phyloP scores from a whole-genome alignment of 2,797 vertebrate species.

The Petrocephalus schoutedeni region DNA sequence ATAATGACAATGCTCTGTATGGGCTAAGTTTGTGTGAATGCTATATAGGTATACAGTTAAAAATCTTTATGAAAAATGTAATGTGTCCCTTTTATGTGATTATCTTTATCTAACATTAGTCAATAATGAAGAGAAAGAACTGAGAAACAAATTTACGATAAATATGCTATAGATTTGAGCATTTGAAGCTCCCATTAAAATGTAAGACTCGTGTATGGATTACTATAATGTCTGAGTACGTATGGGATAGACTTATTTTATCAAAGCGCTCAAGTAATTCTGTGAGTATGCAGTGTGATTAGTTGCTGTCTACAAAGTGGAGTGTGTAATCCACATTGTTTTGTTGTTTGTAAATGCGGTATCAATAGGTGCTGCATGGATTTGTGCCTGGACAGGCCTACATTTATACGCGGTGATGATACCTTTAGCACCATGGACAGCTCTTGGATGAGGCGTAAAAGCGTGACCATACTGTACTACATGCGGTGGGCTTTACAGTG shows the following conservation, averaged over 20 bases:
- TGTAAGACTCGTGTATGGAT: neutral
- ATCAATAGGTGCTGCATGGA: neutral
- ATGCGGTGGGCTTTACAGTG: neutral
- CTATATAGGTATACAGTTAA: neutral
- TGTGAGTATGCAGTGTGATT: neutral
- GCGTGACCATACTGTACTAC: neutral
- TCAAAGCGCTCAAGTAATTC: neutral
- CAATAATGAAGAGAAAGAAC: neutral
- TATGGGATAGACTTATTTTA: neutral
- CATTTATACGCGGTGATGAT: conserved; percentile 14
- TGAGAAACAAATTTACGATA: neutral
- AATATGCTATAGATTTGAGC: neutral
- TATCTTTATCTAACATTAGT: neutral
- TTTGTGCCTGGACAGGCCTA: neutral
- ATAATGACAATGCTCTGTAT: neutral
- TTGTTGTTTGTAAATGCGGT: neutral
- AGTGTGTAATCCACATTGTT: neutral
- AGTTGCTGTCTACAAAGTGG: neutral
- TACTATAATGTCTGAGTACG: neutral
- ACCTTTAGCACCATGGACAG: conserved; percentile 38
- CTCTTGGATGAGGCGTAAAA: conserved; percentile 18
- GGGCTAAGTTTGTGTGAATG: neutral
- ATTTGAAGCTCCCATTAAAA: neutral
- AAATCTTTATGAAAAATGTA: neutral
- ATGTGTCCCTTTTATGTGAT: neutral